Evolutionary conservation across 2,888 invertebrate species (phyloP).

Genomic region (Lutraria lutraria): DNA sequence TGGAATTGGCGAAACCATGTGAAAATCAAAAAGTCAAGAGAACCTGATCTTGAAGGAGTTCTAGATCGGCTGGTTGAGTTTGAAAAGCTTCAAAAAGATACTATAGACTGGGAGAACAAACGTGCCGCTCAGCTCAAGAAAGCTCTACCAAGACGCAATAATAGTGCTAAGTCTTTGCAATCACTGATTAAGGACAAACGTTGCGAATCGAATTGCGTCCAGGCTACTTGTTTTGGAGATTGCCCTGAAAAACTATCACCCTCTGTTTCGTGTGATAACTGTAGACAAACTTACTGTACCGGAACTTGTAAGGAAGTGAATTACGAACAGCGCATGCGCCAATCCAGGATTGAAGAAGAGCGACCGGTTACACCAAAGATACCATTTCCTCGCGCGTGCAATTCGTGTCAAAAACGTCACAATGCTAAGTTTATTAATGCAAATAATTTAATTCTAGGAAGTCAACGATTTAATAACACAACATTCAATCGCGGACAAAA

Average conservation of each 20-base stretch:
- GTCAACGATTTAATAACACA: slow-evolving; percentile 77
- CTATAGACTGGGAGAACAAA: slow-evolving; percentile 80
- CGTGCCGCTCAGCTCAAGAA: slow-evolving; percentile 68
- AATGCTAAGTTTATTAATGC: slow-evolving; percentile 80
- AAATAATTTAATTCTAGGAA: slow-evolving; percentile 77
- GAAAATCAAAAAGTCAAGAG: slow-evolving; percentile 63
- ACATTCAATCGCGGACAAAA: slow-evolving; percentile 77
- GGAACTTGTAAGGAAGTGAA: slow-evolving; percentile 76
- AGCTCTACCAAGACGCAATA: slow-evolving; percentile 54
- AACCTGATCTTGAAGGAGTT: slow-evolving; percentile 68
- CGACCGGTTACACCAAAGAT: slow-evolving; percentile 63
- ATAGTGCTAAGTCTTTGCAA: slow-evolving; percentile 67
- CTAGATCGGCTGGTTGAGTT: slow-evolving; percentile 79
- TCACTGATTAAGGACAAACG: slow-evolving; percentile 74
- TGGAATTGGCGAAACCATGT: slow-evolving; percentile 77
- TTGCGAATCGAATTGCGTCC: slow-evolving; percentile 81
- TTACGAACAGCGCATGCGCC: slow-evolving; percentile 81
- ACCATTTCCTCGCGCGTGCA: slow-evolving; percentile 74
- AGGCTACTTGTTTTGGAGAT: slow-evolving; percentile 82
- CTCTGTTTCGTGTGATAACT: slow-evolving; percentile 73
- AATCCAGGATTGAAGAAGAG: slow-evolving; percentile 69
- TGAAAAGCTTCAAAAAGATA: slow-evolving; percentile 78
- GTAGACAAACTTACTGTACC: slow-evolving; percentile 76
- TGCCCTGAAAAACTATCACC: slow-evolving; percentile 79
- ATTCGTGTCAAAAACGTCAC: slow-evolving; percentile 75